A percentile compares a stretch with the other conserved stretches of the same genome.
Conservation (phyloP, 2,797 vertebrate genomes). For the Thamnophis elegans region DNA sequence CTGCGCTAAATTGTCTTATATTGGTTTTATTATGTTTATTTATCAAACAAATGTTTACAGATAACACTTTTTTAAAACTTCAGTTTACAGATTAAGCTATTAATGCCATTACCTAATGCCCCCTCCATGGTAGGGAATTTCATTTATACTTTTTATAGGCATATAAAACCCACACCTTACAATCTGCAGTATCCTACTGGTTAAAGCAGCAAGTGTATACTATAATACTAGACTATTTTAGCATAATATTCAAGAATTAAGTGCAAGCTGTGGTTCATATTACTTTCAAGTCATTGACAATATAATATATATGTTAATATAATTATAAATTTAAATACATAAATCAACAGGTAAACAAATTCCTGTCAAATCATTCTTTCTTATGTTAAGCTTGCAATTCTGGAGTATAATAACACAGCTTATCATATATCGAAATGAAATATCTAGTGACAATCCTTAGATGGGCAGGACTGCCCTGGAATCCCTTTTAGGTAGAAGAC, state of each 20-base stretch:
- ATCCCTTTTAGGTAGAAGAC: not conserved
- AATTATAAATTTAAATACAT: not conserved
- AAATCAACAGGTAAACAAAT: not conserved
- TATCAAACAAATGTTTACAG: not conserved
- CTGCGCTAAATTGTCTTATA: not conserved
- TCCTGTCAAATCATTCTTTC: not conserved
- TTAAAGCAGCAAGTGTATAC: slow-evolving; percentile 8
- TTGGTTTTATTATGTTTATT: not conserved
- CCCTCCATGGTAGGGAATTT: not conserved
- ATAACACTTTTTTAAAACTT: not conserved
- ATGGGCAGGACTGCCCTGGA: not conserved
- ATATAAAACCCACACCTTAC: not conserved
- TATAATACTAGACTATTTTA: not conserved
- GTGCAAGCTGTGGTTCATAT: not conserved
- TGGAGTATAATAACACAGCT: not conserved
- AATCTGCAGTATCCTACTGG: not conserved
- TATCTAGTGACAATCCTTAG: not conserved
- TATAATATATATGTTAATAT: not conserved
- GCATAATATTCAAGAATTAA: slow-evolving; percentile 16
- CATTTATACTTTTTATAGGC: slow-evolving; percentile 25
- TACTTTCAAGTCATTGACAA: slow-evolving; percentile 1
- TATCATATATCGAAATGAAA: slow-evolving; percentile 3
- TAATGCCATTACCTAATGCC: not conserved
- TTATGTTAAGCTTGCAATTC: not conserved
- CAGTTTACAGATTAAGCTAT: slow-evolving; percentile 1